phyloP scores from a whole-genome alignment of 1,140 invertebrate genomes.

The Ostrea edulis region DNA sequence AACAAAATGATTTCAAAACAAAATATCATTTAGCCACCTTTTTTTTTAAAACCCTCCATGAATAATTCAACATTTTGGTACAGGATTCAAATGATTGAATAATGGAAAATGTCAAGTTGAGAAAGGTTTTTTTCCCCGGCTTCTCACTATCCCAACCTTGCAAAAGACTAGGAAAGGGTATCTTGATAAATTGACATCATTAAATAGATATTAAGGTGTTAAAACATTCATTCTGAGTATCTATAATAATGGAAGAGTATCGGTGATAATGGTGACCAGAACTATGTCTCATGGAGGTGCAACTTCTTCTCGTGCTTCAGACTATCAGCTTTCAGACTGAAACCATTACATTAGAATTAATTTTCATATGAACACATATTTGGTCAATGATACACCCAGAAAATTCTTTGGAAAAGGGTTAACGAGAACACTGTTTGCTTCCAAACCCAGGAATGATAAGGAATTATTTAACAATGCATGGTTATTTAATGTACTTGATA shows the following conservation, averaged over 20 bases:
- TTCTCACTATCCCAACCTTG: constrained; percentile 3
- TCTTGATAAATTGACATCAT: constrained; percentile 25
- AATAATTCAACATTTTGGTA: constrained; percentile 5
- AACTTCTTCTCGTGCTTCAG: background rate
- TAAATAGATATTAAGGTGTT: constrained; percentile 23
- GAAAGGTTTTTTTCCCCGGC: background rate
- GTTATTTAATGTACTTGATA: background rate
- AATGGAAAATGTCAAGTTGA: constrained; percentile 13
- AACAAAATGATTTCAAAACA: background rate
- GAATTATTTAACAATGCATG: background rate
- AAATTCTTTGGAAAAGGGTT: background rate
- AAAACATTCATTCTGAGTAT: background rate
- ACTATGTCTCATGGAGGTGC: constrained; percentile 15
- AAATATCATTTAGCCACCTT: constrained; percentile 11
- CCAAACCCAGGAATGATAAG: background rate
- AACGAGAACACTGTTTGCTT: background rate
- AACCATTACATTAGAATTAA: background rate
- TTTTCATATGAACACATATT: constrained; percentile 34
- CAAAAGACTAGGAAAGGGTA: background rate
- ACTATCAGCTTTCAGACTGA: background rate
- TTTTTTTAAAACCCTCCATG: background rate
- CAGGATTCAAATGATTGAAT: constrained; percentile 23
- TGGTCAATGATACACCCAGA: background rate
- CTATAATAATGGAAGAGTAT: background rate
- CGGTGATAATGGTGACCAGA: constrained; percentile 5